Evolutionary conservation across 2,113 vertebrate genomes (phyloP).

Genomic region (Paracanthobrama guichenoti): DNA sequence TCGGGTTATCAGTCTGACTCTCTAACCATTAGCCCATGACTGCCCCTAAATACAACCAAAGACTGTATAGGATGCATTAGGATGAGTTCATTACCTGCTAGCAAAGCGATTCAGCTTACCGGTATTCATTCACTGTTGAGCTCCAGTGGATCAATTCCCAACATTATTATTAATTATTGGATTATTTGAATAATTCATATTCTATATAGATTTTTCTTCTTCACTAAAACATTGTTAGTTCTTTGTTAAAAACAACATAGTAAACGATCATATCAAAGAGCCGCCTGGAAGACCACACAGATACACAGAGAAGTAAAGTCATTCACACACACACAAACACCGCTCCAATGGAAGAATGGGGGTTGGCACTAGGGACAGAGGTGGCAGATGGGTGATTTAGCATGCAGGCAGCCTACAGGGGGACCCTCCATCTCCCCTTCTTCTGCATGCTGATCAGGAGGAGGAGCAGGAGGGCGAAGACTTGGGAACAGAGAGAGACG

Average conservation of each 20-base stretch:
- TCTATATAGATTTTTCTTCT: not conserved
- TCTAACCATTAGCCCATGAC: too few relatives aligned
- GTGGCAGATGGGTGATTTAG: conserved; percentile 55
- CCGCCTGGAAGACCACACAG: conserved; percentile 18
- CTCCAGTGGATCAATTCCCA: not conserved
- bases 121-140: not conserved
- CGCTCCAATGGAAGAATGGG: conserved; percentile 3
- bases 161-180: not conserved
- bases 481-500: not conserved
- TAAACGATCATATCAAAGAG: conserved; percentile 16
- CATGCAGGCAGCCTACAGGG: conserved; percentile 56
- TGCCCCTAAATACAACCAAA: too few relatives aligned
- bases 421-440: conserved; percentile 13
- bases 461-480: conserved; percentile 5
- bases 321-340: not conserved
- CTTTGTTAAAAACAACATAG: not conserved
- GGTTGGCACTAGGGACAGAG: conserved; percentile 19
- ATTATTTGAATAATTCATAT: not conserved
- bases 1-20: too few relatives aligned
- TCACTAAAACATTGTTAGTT: not conserved
- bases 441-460: conserved; percentile 39
- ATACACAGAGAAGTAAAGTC: conserved; percentile 8
- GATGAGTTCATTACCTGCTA: not conserved
- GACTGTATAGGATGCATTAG: too few relatives aligned
- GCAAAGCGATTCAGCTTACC: not conserved